phyloP scores from a whole-genome alignment of 92 coral and sea anemone species.

The Zoanthus solanderi region DNA sequence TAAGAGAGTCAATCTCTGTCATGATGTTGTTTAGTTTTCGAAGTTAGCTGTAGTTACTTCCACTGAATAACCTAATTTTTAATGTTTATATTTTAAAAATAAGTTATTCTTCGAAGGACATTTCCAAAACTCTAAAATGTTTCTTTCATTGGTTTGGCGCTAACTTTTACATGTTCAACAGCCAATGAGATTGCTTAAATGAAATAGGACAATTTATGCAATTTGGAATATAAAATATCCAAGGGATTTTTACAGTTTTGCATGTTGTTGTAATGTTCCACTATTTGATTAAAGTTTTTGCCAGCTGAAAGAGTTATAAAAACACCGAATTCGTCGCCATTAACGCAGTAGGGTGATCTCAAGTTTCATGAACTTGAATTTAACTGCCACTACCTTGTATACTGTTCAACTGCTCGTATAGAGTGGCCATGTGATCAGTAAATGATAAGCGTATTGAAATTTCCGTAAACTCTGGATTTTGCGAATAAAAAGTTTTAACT shows the following conservation, averaged over 20 bases:
- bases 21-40: not conserved
- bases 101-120: not conserved
- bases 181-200: conserved; percentile 8
- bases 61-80: not conserved
- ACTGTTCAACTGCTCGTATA: not conserved
- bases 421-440: not conserved
- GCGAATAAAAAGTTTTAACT: not conserved
- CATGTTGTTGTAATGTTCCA: not conserved
- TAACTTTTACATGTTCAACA: conserved; percentile 9
- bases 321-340: not conserved
- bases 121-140: not conserved
- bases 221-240: not conserved
- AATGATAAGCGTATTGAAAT: not conserved
- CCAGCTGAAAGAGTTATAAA: not conserved
- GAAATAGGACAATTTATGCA: not conserved
- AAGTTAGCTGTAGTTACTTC: not conserved
- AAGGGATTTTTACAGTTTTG: not conserved
- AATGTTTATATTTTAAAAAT: not conserved
- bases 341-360: not conserved
- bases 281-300: not conserved
- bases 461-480: not conserved
- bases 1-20: not conserved
- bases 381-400: not conserved
- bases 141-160: conserved; percentile 2
- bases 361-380: not conserved